Evolutionary conservation across 2,797 vertebrate genomes (phyloP).

Genomic region (Thripadectes ignobilis): DNA sequence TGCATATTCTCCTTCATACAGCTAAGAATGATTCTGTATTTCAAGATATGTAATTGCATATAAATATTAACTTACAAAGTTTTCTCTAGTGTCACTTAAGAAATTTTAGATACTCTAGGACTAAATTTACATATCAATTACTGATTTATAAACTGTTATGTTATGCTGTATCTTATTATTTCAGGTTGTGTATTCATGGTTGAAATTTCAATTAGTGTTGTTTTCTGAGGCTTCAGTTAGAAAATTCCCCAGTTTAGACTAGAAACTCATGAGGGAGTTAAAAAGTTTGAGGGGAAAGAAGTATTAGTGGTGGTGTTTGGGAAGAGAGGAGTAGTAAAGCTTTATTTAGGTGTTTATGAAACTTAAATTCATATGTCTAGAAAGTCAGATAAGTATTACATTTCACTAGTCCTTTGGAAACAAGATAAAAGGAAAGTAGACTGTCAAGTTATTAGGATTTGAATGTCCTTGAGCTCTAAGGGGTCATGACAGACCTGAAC

Average conservation of each 20-base stretch:
- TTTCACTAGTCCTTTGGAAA: neutral
- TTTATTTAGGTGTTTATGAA: neutral
- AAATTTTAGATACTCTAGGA: neutral
- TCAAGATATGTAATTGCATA: neutral
- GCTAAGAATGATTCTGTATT: neutral
- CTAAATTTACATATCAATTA: neutral
- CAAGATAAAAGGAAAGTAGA: neutral
- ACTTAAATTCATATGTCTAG: neutral
- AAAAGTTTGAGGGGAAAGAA: neutral
- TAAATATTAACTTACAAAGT: neutral
- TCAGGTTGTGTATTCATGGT: neutral
- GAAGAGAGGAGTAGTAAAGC: neutral
- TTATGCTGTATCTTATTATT: neutral
- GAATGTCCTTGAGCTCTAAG: neutral
- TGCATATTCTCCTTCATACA: neutral
- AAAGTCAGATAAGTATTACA: neutral
- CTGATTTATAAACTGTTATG: neutral
- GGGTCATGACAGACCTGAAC: neutral
- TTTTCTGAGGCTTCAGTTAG: neutral
- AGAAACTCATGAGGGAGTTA: neutral
- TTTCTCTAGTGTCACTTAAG: neutral
- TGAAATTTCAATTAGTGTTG: neutral
- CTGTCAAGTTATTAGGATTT: neutral
- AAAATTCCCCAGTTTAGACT: neutral
- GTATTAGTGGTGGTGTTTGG: neutral